These are phyloP conservation scores for Geodia barretti DNA, from an alignment of 37 sponge, comb jelly and placozoan genomes.

Conservation along the genomic window DNA sequence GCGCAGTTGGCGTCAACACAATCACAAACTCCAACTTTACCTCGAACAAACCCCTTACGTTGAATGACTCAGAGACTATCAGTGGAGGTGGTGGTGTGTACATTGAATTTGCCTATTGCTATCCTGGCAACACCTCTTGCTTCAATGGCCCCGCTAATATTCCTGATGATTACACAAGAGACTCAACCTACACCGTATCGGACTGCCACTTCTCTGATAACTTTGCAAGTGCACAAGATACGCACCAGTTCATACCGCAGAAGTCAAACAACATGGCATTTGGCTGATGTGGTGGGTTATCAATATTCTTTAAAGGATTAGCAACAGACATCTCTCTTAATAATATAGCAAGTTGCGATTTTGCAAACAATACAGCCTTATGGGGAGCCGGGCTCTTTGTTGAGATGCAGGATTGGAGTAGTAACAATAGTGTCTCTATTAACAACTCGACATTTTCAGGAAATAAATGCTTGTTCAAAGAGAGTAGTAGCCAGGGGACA, in stretches of 20 bases:
- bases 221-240: constrained; percentile 1
- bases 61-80: no score
- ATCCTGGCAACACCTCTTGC: no score
- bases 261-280: constrained; percentile 36
- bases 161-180: neutral
- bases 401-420: constrained; percentile 39
- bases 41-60: no score
- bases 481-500: constrained; percentile 24
- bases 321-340: constrained; percentile 39
- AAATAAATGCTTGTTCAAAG: constrained; percentile 2
- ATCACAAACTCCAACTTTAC: constrained; percentile 26
- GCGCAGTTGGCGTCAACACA: constrained; percentile 7
- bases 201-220: constrained; percentile 18
- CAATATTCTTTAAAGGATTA: constrained; percentile 59
- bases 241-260: constrained; percentile 14
- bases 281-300: constrained; percentile 77
- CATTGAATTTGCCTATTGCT: constrained; percentile 57
- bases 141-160: no score
- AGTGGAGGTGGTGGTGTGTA: constrained; percentile 66
- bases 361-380: constrained; percentile 56
- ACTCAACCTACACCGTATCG: constrained; percentile 11
- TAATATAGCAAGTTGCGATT: constrained; percentile 26
- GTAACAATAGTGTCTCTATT: constrained; percentile 35
- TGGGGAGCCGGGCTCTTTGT: constrained; percentile 74
- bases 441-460: neutral